Percentiles rank a stretch among this genome's conserved stretches.
Conservation (phyloP, 1,140 invertebrate genomes). For the Pseudomyrmex flavicornis region DNA sequence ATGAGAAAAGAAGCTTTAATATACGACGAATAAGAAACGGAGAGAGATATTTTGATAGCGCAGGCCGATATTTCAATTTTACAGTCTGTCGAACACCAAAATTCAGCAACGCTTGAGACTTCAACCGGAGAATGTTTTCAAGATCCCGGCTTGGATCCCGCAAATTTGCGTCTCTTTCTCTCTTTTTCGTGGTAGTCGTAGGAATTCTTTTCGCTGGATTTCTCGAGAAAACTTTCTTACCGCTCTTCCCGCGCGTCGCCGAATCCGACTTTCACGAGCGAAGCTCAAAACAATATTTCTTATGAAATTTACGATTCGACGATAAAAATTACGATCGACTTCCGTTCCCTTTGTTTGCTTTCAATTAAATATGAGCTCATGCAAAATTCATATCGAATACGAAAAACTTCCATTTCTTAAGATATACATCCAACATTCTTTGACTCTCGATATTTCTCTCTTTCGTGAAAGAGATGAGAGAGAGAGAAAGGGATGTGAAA, state of each 20-base stretch:
- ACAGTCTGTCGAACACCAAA: slow-evolving; percentile 49
- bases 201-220: slow-evolving; percentile 44
- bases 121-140: slow-evolving; percentile 41
- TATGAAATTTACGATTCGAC: slow-evolving; percentile 28
- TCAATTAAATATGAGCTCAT: slow-evolving; percentile 32
- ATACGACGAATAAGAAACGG: not conserved
- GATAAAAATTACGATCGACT: slow-evolving; percentile 31
- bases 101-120: slow-evolving; percentile 22
- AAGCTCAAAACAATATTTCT: slow-evolving; percentile 36
- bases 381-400: slow-evolving; percentile 23
- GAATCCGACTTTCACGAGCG: slow-evolving; percentile 35
- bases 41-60: slow-evolving; percentile 39
- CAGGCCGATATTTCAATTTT: slow-evolving; percentile 50
- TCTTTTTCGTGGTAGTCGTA: too few relatives aligned
- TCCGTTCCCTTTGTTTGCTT: not conserved
- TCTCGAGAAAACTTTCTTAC: slow-evolving; percentile 32
- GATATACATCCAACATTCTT: slow-evolving; percentile 10
- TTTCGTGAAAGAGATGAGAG: not conserved
- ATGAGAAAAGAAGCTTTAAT: not conserved
- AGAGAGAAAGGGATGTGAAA: not conserved
- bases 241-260: not conserved
- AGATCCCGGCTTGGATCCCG: slow-evolving; percentile 34
- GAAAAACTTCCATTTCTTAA: not conserved
- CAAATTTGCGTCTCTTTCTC: slow-evolving; percentile 44
- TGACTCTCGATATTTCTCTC: not conserved